phyloP scores from a whole-genome alignment of 2,888 invertebrate genomes.

The Hedya salicella region DNA sequence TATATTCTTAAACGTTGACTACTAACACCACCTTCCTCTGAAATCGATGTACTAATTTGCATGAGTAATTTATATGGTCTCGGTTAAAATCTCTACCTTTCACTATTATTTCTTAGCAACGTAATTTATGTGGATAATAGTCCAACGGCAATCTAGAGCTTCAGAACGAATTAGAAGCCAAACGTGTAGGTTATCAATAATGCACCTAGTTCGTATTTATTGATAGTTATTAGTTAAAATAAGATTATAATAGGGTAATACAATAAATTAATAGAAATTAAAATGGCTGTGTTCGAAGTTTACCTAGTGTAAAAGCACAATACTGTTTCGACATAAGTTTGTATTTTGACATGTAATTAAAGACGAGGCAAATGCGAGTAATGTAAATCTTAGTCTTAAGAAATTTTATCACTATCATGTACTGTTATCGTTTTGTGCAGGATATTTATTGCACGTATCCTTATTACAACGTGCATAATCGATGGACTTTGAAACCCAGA shows the following conservation, averaged over 20 bases:
- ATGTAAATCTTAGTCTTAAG: conserved; percentile 34
- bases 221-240: conserved; percentile 12
- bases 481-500: no score
- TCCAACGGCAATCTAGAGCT: conserved; percentile 27
- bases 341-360: conserved; percentile 57
- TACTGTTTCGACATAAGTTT: conserved; percentile 64
- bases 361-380: conserved; percentile 24
- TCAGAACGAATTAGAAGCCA: conserved; percentile 19
- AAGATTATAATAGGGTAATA: conserved; percentile 38
- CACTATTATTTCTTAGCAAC: not conserved
- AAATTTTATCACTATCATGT: conserved; percentile 6
- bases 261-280: conserved; percentile 68
- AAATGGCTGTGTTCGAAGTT: conserved; percentile 83
- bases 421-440: not conserved
- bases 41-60: no score
- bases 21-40: no score
- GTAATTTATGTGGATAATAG: not conserved
- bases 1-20: no score
- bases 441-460: not conserved
- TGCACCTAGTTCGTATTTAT: conserved; percentile 32
- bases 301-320: conserved; percentile 68
- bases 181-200: conserved; percentile 15
- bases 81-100: no score
- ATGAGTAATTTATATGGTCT: no score
- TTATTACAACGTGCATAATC: no score